These are phyloP conservation scores for Diplolepis rosae DNA, from an alignment of 2,888 invertebrate species.

Conservation along the genomic window DNA sequence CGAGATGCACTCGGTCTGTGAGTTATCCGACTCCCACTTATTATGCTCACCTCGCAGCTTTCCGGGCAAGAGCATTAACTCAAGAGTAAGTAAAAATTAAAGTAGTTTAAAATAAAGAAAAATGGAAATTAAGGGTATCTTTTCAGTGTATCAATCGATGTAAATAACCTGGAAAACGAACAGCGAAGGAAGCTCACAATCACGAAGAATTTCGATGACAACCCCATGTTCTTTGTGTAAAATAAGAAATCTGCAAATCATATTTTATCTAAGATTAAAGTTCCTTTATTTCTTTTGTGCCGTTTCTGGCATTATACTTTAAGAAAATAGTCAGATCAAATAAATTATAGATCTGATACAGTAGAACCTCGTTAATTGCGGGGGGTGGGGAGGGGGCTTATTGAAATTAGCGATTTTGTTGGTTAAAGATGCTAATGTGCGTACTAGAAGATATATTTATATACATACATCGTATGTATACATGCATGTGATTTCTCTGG, in stretches of 20 bases:
- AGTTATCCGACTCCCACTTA: constrained; percentile 92
- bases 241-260: constrained; percentile 14
- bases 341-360: too few relatives aligned
- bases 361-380: too few relatives aligned
- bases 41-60: constrained; percentile 90
- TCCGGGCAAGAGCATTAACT: constrained; percentile 79
- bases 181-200: constrained; percentile 76
- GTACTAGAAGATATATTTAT: too few relatives aligned
- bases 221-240: constrained; percentile 85
- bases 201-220: constrained; percentile 75
- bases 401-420: too few relatives aligned
- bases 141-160: constrained; percentile 74
- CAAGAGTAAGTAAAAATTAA: constrained; percentile 69
- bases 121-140: background rate
- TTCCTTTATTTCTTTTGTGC: too few relatives aligned
- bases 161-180: constrained; percentile 74
- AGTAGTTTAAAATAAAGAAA: background rate
- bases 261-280: too few relatives aligned
- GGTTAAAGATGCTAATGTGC: too few relatives aligned
- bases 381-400: too few relatives aligned
- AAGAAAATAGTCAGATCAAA: too few relatives aligned
- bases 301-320: too few relatives aligned
- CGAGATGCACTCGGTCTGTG: constrained; percentile 87
- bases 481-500: too few relatives aligned
- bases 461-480: too few relatives aligned